phyloP scores from a whole-genome alignment of 2,888 invertebrate species.

The Heterodera filipjevi region DNA sequence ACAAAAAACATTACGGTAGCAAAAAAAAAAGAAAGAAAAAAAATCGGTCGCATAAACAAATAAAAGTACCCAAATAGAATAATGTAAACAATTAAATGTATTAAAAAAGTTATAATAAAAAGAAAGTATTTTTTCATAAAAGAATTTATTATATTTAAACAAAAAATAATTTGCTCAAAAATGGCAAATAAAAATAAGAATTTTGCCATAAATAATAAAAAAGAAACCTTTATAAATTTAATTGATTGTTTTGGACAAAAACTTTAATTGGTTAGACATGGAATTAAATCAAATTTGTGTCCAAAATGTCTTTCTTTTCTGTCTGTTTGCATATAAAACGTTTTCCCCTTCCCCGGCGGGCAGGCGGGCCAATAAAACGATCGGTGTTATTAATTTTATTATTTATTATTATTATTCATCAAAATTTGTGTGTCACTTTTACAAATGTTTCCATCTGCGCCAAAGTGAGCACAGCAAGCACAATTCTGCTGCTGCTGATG shows the following conservation, averaged over 20 bases:
- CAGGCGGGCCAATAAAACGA: background rate
- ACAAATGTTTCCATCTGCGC: conserved; percentile 12
- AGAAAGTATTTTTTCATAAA: too few species aligned
- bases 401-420: background rate
- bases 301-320: background rate
- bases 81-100: too few species aligned
- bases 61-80: too few species aligned
- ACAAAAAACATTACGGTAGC: background rate
- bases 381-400: background rate
- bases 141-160: too few species aligned
- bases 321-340: background rate
- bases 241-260: background rate
- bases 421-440: background rate
- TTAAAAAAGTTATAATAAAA: too few species aligned
- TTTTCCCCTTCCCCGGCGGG: background rate
- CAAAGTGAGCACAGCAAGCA: background rate
- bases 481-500: background rate
- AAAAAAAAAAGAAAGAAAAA: background rate
- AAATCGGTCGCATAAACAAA: too few species aligned
- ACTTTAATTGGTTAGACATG: background rate
- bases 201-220: background rate
- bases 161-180: background rate
- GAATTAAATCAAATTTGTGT: background rate
- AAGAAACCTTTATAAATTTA: background rate
- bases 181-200: background rate